These are phyloP conservation scores for Phaethornis superciliosus DNA, from an alignment of 2,113 vertebrate genomes.

Conservation along the genomic window DNA sequence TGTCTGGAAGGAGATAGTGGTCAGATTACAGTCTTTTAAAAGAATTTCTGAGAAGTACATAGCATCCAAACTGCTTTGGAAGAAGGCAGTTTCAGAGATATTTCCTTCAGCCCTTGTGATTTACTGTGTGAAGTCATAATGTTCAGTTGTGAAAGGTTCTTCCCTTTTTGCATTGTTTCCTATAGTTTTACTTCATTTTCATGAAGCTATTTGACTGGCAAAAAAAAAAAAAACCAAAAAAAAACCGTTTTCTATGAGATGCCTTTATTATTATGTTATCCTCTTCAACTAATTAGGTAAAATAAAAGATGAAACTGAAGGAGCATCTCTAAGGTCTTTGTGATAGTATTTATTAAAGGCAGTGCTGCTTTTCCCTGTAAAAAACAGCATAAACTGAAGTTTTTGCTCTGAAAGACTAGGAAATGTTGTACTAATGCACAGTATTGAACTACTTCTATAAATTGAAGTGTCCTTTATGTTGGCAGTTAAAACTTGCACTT, in stretches of 20 bases:
- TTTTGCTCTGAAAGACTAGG: background rate
- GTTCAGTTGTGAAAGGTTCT: background rate
- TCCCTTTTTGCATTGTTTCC: background rate
- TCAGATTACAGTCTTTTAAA: background rate
- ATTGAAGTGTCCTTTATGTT: slow-evolving; percentile 43
- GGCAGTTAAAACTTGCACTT: background rate
- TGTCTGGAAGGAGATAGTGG: background rate
- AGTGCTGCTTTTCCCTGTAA: background rate
- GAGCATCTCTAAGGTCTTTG: background rate
- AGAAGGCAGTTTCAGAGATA: background rate
- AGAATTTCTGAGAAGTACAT: background rate
- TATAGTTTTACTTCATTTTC: background rate
- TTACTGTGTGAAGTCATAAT: background rate
- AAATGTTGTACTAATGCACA: slow-evolving; percentile 9
- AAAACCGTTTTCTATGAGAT: slow-evolving; percentile 6
- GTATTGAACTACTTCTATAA: slow-evolving; percentile 34
- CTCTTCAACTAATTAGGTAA: slow-evolving; percentile 12
- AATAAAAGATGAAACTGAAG: slow-evolving; percentile 5
- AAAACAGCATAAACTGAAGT: background rate
- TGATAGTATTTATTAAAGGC: slow-evolving; percentile 3
- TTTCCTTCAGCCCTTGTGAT: background rate
- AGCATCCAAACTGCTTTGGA: background rate
- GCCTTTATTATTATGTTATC: slow-evolving; percentile 24
- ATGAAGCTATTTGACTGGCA: background rate
- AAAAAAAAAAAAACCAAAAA: slow-evolving; percentile 25